A percentile compares a stretch with the other conserved stretches of the same genome.
These are phyloP conservation scores for Drosophila eugracilis DNA, from an alignment of 1,140 invertebrate species.

Conservation along the genomic window DNA sequence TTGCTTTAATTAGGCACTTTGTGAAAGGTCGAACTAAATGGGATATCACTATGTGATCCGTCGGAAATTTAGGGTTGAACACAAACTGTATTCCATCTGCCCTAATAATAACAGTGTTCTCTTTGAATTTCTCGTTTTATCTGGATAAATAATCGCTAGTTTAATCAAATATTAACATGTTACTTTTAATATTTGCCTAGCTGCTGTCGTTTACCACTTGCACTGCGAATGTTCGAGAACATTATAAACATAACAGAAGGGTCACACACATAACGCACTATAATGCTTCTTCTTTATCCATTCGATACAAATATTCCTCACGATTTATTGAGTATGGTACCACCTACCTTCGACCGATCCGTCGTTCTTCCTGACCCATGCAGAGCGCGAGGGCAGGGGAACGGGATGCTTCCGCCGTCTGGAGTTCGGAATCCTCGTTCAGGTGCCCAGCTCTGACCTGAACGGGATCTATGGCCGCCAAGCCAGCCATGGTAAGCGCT, in stretches of 20 bases:
- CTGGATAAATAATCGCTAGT: constrained; percentile 1
- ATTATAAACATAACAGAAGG: constrained; percentile 20
- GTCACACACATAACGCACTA: constrained; percentile 32
- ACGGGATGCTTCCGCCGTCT: constrained; percentile 11
- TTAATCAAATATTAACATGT: constrained; percentile 23
- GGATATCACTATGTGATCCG: neutral
- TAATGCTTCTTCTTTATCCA: constrained; percentile 26
- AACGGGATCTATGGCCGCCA: constrained; percentile 32
- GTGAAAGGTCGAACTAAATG: neutral
- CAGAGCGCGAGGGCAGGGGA: constrained; percentile 64
- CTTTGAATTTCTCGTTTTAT: neutral
- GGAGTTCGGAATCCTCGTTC: constrained; percentile 31
- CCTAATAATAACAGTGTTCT: neutral
- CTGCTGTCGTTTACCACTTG: constrained; percentile 19
- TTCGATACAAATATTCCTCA: neutral
- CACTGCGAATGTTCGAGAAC: constrained; percentile 58
- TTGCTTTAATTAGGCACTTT: neutral
- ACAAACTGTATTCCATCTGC: neutral
- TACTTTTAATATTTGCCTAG: constrained; percentile 22
- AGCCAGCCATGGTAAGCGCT: constrained; percentile 69
- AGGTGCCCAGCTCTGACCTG: constrained; percentile 4
- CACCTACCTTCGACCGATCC: constrained; percentile 74
- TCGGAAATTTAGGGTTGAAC: neutral
- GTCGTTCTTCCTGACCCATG: constrained; percentile 65
- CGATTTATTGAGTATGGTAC: constrained; percentile 5